Evolutionary conservation across 2,113 vertebrate genomes (phyloP).

Genomic region (Nanorana parkeri): DNA sequence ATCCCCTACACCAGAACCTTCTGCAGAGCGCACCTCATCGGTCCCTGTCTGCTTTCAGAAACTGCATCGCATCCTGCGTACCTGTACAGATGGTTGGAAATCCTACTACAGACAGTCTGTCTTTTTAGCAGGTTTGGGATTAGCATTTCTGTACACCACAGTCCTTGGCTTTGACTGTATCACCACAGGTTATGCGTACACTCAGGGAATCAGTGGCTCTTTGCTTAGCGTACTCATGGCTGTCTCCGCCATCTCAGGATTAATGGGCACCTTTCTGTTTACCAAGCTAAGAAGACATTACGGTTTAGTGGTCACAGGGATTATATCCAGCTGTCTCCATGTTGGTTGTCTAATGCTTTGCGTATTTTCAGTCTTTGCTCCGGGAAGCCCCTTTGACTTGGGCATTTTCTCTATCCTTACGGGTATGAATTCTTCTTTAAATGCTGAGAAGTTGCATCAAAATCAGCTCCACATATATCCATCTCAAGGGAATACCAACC

Average conservation of each 20-base stretch:
- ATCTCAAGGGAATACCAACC: constrained; percentile 73
- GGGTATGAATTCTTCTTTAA: constrained; percentile 66
- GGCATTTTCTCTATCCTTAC: constrained; percentile 69
- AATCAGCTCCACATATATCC: constrained; percentile 68
- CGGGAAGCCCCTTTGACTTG: constrained; percentile 79
- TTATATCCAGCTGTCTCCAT: constrained; percentile 79
- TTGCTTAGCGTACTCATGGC: constrained; percentile 80
- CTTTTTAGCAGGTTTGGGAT: constrained; percentile 78
- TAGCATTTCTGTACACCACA: constrained; percentile 80
- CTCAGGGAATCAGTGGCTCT: constrained; percentile 79
- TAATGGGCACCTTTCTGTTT: constrained; percentile 78
- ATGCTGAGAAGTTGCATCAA: constrained; percentile 65
- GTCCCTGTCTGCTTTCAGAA: constrained; percentile 67
- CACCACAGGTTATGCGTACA: constrained; percentile 77
- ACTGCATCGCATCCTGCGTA: constrained; percentile 67
- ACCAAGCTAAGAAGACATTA: constrained; percentile 74
- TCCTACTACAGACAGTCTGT: constrained; percentile 75
- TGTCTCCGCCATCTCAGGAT: constrained; percentile 74
- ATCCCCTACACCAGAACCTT: constrained; percentile 6
- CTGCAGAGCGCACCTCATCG: constrained; percentile 45
- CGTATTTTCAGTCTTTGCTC: constrained; percentile 80
- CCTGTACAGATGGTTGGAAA: constrained; percentile 74
- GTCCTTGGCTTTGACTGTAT: constrained; percentile 83
- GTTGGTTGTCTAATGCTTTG: constrained; percentile 76
- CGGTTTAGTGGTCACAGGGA: constrained; percentile 75